These are phyloP conservation scores for Sinodicranocentrus sp. DNA, from an alignment of 2,888 invertebrate species.

Conservation along the genomic window DNA sequence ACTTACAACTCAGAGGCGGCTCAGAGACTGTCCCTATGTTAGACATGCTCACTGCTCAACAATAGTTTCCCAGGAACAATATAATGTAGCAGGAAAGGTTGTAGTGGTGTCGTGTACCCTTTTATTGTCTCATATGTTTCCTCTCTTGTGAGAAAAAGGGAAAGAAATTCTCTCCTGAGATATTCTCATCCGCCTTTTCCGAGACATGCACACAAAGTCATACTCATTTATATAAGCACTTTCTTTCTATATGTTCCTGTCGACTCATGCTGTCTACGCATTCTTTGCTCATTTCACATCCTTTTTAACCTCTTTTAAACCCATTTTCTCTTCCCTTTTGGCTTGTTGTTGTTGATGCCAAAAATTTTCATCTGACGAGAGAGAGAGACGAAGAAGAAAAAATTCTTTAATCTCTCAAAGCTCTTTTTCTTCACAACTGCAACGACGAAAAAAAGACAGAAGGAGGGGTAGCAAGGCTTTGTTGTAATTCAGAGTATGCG, in stretches of 20 bases:
- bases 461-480: not conserved
- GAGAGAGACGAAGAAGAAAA: not conserved
- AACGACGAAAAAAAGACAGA: not conserved
- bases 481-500: constrained; percentile 2
- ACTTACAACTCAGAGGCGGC: no score
- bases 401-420: constrained; percentile 23
- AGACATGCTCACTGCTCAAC: no score
- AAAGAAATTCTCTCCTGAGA: not conserved
- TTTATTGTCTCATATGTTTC: constrained; percentile 14
- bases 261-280: not conserved
- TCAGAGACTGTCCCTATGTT: no score
- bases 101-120: constrained; percentile 12
- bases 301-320: constrained; percentile 22
- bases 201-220: not conserved
- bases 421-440: not conserved
- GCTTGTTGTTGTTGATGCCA: not conserved
- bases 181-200: not conserved
- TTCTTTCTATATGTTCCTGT: not conserved
- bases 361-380: not conserved
- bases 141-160: not conserved
- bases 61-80: no score
- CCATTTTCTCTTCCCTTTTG: constrained; percentile 3
- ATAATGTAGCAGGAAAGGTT: not conserved
- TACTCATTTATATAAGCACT: not conserved
- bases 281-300: constrained; percentile 16